Base-by-base conservation (phyloP, 1,140 invertebrate genomes). In the Chelonus insularis region DNA sequence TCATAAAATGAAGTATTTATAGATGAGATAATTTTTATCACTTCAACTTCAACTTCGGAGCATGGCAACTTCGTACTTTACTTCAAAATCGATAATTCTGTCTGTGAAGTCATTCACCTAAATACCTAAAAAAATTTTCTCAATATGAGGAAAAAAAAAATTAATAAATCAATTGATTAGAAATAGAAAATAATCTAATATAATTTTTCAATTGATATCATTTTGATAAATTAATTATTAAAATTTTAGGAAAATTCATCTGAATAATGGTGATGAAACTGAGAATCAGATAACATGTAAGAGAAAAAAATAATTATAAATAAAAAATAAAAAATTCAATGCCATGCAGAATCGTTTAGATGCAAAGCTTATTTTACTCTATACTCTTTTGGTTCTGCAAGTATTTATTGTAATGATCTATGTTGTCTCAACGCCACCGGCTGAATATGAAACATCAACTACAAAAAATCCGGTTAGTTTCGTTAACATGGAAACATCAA, bases 341-440 rank as follows among this genome's bases (percentile, higher is more conserved):
- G 74, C 70, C 57, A 81, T 80, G 79, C 76, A 80, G 73, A 63
- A 70, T 64, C 76, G 77, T 41, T 57, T 80, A 59, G 79, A 81
- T 72, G 77, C 74, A 62, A 81, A 80, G 67, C 71, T 78, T 41
- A 69, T 68, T 62, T 70, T 79, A 60, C 72, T 81, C 32, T 81
- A 78, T 68, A 79, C 78, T 34, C 60, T 81, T 55, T 71, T 81
- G 34, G 71, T 79, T 54, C 70, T 79, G 20, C 78, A 81, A 73
- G 72, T 81, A 61, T 66, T 81, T 12, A 75, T 81, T 48, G 77
- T 81, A 51, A 77, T 81, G 71, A 73, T 81, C 37, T 81, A 81
- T 61, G 78, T 81, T 16, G 67, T 70, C 23, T 74, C 78, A 25
- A 80, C 76, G 57, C 78, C 79, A n/a, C 71, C 74, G 47, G 60